These are phyloP conservation scores for Drosophila falleni DNA, from an alignment of 2,888 invertebrate species.

Conservation along the genomic window DNA sequence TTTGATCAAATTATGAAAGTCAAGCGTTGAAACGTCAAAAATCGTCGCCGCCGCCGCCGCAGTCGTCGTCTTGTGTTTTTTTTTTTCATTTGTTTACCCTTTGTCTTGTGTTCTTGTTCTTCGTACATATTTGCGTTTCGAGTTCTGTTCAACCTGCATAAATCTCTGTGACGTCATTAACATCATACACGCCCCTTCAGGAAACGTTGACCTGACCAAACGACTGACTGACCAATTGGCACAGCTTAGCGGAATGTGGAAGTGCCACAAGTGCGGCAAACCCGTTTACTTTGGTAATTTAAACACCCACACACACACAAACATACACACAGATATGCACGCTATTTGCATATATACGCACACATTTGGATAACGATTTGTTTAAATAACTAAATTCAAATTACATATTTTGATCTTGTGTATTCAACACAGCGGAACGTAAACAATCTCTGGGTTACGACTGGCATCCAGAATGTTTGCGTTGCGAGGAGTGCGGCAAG, in stretches of 20 bases:
- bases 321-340: neutral
- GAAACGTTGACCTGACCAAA: slow-evolving; percentile 61
- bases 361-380: slow-evolving; percentile 42
- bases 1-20: slow-evolving; percentile 57
- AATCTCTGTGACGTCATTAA: slow-evolving; percentile 61
- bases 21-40: slow-evolving; percentile 19
- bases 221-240: slow-evolving; percentile 25
- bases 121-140: slow-evolving; percentile 55
- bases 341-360: slow-evolving; percentile 13
- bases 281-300: slow-evolving; percentile 91
- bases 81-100: slow-evolving; percentile 69
- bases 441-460: slow-evolving; percentile 94
- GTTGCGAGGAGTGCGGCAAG: slow-evolving; percentile 93
- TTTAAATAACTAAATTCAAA: slow-evolving; percentile 63
- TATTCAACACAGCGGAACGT: slow-evolving; percentile 89
- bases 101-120: slow-evolving; percentile 68
- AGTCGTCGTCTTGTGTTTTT: slow-evolving; percentile 46
- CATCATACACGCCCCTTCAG: slow-evolving; percentile 38
- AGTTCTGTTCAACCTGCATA: slow-evolving; percentile 64
- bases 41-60: slow-evolving; percentile 19
- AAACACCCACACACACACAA: slow-evolving; percentile 46
- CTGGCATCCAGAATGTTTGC: slow-evolving; percentile 94
- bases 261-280: slow-evolving; percentile 93
- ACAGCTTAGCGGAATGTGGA: slow-evolving; percentile 88
- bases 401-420: slow-evolving; percentile 50